These are phyloP conservation scores for Drosophila kuntzei DNA, from an alignment of 2,888 invertebrate species.

Conservation along the genomic window DNA sequence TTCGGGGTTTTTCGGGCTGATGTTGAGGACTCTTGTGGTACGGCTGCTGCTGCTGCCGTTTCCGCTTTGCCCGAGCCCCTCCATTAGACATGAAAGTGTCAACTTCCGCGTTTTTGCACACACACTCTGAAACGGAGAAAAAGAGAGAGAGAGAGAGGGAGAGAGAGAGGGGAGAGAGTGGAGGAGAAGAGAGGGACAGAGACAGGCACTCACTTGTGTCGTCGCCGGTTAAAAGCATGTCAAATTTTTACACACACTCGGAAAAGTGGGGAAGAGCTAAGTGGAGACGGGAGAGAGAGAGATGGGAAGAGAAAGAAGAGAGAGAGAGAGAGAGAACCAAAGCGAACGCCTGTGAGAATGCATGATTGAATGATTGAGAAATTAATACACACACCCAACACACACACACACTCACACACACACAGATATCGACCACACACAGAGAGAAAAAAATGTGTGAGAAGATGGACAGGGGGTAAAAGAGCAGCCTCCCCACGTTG, in stretches of 20 bases:
- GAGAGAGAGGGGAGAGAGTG: not conserved
- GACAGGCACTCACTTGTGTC: constrained; percentile 38
- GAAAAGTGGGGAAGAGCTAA: constrained; percentile 27
- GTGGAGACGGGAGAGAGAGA: not conserved
- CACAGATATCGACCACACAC: constrained; percentile 39
- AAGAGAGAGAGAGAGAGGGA: not conserved
- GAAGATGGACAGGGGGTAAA: not conserved
- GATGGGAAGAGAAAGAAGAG: not conserved
- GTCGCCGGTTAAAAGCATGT: constrained; percentile 75
- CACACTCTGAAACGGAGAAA: constrained; percentile 5
- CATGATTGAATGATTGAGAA: constrained; percentile 79
- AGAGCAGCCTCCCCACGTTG: constrained; percentile 32
- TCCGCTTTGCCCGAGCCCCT: constrained; percentile 58
- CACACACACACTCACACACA: constrained; percentile 38
- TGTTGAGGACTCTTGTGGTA: constrained; percentile 36
- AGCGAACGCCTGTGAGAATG: constrained; percentile 67
- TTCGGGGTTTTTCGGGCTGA: constrained; percentile 7
- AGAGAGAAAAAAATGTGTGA: not conserved
- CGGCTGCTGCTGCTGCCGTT: constrained; percentile 39
- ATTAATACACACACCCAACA: constrained; percentile 65
- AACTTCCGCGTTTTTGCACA: constrained; percentile 63
- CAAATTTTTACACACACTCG: constrained; percentile 74
- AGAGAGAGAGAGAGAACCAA: constrained; percentile 7
- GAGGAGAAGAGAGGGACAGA: not conserved
- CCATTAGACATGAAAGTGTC: constrained; percentile 69